Conservation (phyloP, 2,797 vertebrate species). For the Eulemur albifrons region DNA sequence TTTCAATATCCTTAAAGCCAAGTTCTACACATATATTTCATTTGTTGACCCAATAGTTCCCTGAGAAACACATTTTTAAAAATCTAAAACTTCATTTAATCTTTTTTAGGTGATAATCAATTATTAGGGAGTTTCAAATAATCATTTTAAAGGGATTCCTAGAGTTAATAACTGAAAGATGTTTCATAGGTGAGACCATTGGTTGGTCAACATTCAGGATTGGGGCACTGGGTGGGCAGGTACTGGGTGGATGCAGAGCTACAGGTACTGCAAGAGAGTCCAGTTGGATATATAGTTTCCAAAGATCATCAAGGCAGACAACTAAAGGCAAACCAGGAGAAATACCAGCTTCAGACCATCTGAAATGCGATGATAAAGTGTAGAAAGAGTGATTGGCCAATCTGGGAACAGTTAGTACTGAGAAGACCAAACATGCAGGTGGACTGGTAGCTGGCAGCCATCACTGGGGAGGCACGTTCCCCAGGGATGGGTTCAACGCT, state of each 20-base stretch:
- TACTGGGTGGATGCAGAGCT: background rate
- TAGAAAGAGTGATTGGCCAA: background rate
- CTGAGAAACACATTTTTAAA: constrained; percentile 9
- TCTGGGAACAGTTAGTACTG: background rate
- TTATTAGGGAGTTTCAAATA: background rate
- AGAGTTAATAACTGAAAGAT: background rate
- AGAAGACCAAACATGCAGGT: background rate
- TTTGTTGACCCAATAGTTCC: background rate
- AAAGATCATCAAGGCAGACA: background rate
- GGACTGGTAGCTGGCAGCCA: background rate
- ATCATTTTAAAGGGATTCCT: constrained; percentile 19
- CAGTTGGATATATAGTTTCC: background rate
- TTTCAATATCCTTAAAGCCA: constrained; percentile 3
- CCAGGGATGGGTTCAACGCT: background rate
- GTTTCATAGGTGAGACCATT: background rate
- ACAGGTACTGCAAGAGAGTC: background rate
- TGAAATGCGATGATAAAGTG: background rate
- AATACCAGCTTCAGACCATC: background rate
- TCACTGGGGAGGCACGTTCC: too few relatives aligned
- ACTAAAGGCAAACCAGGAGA: background rate
- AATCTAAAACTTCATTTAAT: background rate
- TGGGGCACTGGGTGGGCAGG: background rate
- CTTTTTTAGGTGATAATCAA: background rate
- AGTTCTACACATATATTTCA: background rate
- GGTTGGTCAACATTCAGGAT: background rate